phyloP scores from a whole-genome alignment of 1,140 invertebrate species.

The Drosophila guanche region DNA sequence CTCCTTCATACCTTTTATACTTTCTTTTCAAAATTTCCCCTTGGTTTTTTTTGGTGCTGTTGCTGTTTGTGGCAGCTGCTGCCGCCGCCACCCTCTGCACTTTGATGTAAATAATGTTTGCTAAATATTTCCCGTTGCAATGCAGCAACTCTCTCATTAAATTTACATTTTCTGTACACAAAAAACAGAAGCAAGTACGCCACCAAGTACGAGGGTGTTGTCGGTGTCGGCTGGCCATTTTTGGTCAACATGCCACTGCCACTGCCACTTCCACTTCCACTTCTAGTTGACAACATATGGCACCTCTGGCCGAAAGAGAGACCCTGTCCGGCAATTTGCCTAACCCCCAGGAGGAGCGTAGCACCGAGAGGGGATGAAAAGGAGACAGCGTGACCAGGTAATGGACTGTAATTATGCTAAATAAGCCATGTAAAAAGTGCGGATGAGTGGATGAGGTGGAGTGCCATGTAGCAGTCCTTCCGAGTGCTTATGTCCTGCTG shows the following conservation, averaged over 20 bases:
- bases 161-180: slow-evolving; percentile 66
- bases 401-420: slow-evolving; percentile 81
- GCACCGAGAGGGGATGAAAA: neutral
- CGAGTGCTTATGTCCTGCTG: slow-evolving; percentile 33
- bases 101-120: slow-evolving; percentile 77
- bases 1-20: slow-evolving; percentile 24
- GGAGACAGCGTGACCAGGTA: slow-evolving; percentile 72
- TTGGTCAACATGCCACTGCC: slow-evolving; percentile 47
- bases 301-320: slow-evolving; percentile 44
- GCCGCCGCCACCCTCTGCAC: slow-evolving; percentile 8
- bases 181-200: slow-evolving; percentile 24
- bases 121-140: slow-evolving; percentile 61
- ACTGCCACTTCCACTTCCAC: slow-evolving; percentile 30
- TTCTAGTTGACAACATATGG: slow-evolving; percentile 77
- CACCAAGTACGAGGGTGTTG: neutral
- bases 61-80: slow-evolving; percentile 57
- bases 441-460: slow-evolving; percentile 18
- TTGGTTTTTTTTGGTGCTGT: neutral
- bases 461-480: too few relatives aligned
- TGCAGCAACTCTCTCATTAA: slow-evolving; percentile 68
- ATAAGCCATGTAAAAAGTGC: slow-evolving; percentile 74
- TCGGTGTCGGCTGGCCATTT: slow-evolving; percentile 34
- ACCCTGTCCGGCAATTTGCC: slow-evolving; percentile 25
- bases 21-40: slow-evolving; percentile 11
- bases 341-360: slow-evolving; percentile 2